phyloP scores from a whole-genome alignment of 1,140 invertebrate genomes.

The Venustaconcha ellipsiformis region DNA sequence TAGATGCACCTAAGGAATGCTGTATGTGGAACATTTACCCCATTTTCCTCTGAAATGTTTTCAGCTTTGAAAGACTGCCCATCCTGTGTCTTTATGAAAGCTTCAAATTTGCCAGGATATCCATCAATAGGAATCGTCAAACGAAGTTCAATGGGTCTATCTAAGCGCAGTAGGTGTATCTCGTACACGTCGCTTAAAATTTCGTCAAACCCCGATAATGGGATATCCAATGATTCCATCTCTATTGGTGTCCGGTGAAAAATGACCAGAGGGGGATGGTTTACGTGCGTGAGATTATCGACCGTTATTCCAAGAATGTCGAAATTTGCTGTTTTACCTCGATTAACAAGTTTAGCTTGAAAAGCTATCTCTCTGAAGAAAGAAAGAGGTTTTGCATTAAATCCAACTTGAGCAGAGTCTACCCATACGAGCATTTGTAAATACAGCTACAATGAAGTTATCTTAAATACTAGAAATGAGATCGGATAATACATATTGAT shows the following conservation, averaged over 20 bases:
- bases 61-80: slow-evolving; percentile 6
- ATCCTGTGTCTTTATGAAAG: slow-evolving; percentile 9
- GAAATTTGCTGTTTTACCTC: slow-evolving; percentile 5
- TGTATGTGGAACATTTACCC: slow-evolving; percentile 12
- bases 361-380: slow-evolving; percentile 18
- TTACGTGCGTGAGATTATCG: too few relatives aligned
- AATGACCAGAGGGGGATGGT: slow-evolving; percentile 19
- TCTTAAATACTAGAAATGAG: too few relatives aligned
- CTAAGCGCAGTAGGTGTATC: slow-evolving; percentile 10
- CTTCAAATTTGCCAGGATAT: slow-evolving; percentile 34
- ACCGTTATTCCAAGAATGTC: not conserved
- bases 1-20: not conserved
- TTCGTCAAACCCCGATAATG: slow-evolving; percentile 16
- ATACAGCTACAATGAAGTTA: too few relatives aligned
- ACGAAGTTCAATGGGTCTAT: not conserved
- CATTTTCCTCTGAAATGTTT: slow-evolving; percentile 31
- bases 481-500: too few relatives aligned
- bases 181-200: slow-evolving; percentile 30
- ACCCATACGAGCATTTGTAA: too few relatives aligned
- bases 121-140: slow-evolving; percentile 26
- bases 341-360: slow-evolving; percentile 6
- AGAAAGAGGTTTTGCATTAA: too few relatives aligned
- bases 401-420: too few relatives aligned
- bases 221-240: slow-evolving; percentile 10
- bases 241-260: slow-evolving; percentile 27